Evolutionary conservation across 2,797 vertebrate species (phyloP), one percentile per base, ranked within the genome.

Genomic region (Lycodopsis pacificus): DNA sequence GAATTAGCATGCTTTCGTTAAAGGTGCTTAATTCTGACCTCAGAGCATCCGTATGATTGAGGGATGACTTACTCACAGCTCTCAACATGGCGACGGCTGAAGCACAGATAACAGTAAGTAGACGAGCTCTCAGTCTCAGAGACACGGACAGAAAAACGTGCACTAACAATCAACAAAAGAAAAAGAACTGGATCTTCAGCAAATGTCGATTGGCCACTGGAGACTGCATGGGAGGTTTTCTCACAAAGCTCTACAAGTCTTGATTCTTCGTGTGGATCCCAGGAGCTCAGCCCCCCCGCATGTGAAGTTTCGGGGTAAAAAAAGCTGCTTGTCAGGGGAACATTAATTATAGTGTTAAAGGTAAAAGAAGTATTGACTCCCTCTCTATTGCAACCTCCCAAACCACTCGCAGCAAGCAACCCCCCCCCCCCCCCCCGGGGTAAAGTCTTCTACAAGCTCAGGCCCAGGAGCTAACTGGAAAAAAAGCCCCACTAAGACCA

Each of bases 261-360:
- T 92, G 94, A 95, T 94, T 93, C 82, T 90, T 90, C 84, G 67
- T 83, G 86, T 74, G 91, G 91, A 91, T 96, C 94, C 95, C 94
- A 90, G 86, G 95, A 94, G 94, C 86, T 93, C 88, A 91, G 87
- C 91, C 94, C 67, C 94, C 53, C 77, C 86, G 91, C 93, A 92
- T 93, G 94, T 95, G 94, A 94, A 92, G 86, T 90, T 82, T 73
- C 65, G 73, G 78, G 73, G 77, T 53, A 82, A 83, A 92, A 94
- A 90, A 27, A n/a, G 53, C 49, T 88, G 92, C 94, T 95, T 95
- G 95, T 96, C 95, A 95, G 90, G 93, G 97, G 94, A 94, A 94
- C 96, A 96, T 97, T 97, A 99, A 99, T 98, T 98, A 97, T 96
- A 95, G 96, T 93, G 96, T 96, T 97, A 96, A 97, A 97, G 95